Percentiles rank a stretch among this genome's conserved stretches.
phyloP scores from a whole-genome alignment of 2,113 vertebrate genomes.

The Amia ocellicauda region DNA sequence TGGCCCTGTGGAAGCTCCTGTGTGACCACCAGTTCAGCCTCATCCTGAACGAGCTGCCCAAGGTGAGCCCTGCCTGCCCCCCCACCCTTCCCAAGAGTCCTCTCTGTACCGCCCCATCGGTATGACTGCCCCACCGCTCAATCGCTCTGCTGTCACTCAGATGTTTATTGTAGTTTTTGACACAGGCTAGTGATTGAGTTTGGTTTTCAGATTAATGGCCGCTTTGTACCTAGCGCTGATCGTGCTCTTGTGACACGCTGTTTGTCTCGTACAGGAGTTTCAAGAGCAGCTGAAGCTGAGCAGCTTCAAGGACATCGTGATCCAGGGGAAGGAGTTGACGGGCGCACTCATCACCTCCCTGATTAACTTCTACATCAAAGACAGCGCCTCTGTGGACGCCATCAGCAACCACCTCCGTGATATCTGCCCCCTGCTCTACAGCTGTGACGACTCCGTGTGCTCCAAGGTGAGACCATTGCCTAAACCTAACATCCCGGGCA shows the following conservation, averaged over 20 bases:
- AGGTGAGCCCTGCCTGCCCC: constrained; percentile 62
- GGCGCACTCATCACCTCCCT: constrained; percentile 90
- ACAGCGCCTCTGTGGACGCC: constrained; percentile 88
- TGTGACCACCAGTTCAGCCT: constrained; percentile 92
- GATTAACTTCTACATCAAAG: constrained; percentile 94
- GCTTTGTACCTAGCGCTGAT: no score
- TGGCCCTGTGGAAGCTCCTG: constrained; percentile 92
- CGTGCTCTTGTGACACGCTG: background rate
- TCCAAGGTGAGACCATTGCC: constrained; percentile 76
- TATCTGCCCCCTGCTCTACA: constrained; percentile 90
- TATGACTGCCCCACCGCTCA: no score
- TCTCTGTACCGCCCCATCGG: no score
- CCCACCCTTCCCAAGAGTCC: background rate
- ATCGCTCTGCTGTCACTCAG: no score
- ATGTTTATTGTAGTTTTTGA: background rate
- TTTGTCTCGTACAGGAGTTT: constrained; percentile 71
- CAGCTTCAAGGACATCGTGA: constrained; percentile 90
- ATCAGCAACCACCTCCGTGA: constrained; percentile 88
- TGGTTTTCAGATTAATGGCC: no score
- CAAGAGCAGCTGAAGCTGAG: constrained; percentile 89
- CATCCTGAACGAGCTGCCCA: constrained; percentile 88
- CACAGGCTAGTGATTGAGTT: background rate
- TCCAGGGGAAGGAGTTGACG: constrained; percentile 84
- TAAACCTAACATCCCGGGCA: background rate
- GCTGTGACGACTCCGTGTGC: constrained; percentile 89